A percentile compares a stretch with the other conserved stretches of the same genome.
Evolutionary conservation across 2,113 vertebrate species (phyloP).

Genomic region (Xenopus laevis): DNA sequence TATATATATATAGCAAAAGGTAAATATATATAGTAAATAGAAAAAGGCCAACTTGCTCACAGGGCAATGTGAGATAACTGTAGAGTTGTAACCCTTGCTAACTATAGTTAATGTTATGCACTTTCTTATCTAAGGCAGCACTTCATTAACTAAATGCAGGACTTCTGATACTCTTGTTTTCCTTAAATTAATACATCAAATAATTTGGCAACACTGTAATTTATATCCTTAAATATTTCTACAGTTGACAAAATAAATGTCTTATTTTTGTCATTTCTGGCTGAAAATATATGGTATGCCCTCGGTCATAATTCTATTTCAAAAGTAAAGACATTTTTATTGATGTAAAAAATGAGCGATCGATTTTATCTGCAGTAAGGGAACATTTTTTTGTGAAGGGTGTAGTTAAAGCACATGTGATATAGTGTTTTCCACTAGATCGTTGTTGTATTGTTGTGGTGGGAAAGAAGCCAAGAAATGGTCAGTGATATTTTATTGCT

Average conservation of each 20-base stretch:
- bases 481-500: constrained; percentile 44
- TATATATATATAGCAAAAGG: too few relatives aligned
- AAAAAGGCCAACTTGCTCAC: too few relatives aligned
- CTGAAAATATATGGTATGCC: constrained; percentile 43
- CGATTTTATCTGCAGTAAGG: constrained; percentile 46
- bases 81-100: too few relatives aligned
- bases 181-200: too few relatives aligned
- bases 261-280: constrained; percentile 43
- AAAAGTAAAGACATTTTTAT: constrained; percentile 46
- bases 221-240: constrained; percentile 30
- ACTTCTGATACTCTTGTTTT: too few relatives aligned
- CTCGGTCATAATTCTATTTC: constrained; percentile 45
- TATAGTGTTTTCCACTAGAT: constrained; percentile 45
- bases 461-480: constrained; percentile 44
- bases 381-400: constrained; percentile 45
- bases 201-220: neutral
- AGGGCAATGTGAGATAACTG: too few relatives aligned
- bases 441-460: constrained; percentile 44
- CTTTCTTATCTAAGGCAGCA: too few relatives aligned
- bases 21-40: too few relatives aligned
- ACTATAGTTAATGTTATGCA: too few relatives aligned
- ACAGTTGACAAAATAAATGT: constrained; percentile 37
- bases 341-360: constrained; percentile 44
- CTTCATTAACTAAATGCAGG: too few relatives aligned
- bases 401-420: constrained; percentile 44